Evolutionary conservation across 2,797 vertebrate species (phyloP).

Genomic region (Tapera naevia): DNA sequence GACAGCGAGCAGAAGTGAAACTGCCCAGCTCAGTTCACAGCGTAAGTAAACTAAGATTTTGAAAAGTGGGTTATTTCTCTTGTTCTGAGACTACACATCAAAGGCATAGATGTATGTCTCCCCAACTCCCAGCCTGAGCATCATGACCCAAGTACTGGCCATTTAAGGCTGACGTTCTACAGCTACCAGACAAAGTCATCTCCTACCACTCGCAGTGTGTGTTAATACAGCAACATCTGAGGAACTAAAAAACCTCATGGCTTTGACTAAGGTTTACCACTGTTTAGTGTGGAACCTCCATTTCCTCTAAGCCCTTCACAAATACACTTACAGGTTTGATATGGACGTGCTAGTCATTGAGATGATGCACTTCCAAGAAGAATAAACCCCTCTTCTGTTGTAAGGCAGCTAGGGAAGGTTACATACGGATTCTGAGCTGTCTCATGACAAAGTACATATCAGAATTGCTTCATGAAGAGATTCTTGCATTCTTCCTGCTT

Average conservation of each 20-base stretch:
- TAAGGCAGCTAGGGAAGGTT: not conserved
- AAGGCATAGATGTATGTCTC: not conserved
- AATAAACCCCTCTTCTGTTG: not conserved
- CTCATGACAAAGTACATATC: not conserved
- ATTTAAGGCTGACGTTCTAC: not conserved
- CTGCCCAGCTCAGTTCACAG: not conserved
- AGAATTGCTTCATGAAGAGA: not conserved
- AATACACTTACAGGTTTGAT: not conserved
- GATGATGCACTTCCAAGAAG: not conserved
- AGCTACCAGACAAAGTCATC: rapidly evolving
- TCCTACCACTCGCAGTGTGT: not conserved
- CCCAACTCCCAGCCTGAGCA: not conserved
- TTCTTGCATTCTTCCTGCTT: not conserved
- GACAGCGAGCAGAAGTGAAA: not conserved
- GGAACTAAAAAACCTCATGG: not conserved
- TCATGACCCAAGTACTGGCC: not conserved
- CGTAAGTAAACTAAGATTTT: not conserved
- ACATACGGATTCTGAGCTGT: not conserved
- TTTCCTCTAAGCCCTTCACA: not conserved
- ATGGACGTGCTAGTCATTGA: not conserved
- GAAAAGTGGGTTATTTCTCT: not conserved
- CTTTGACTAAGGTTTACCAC: not conserved
- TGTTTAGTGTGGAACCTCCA: not conserved
- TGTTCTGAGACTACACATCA: not conserved
- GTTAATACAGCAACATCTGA: not conserved